Percentiles rank a stretch among this genome's conserved stretches.
Evolutionary conservation across 2,888 invertebrate genomes (phyloP).

Genomic region (Aleiodes alternator): DNA sequence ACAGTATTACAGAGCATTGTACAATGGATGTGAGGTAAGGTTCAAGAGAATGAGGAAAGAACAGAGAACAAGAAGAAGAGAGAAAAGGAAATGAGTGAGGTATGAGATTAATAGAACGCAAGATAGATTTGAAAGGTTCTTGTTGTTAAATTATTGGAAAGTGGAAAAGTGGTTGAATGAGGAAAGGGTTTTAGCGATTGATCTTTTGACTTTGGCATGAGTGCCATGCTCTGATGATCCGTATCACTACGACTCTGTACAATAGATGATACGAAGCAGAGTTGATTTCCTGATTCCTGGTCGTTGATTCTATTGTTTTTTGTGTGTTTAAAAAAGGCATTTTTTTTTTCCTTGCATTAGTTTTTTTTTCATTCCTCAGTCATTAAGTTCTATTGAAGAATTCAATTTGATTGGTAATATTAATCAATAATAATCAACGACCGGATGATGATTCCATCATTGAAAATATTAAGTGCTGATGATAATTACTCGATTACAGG

Average conservation of each 20-base stretch:
- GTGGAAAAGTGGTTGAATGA: constrained; percentile 42
- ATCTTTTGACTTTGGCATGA: constrained; percentile 35
- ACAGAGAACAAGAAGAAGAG: constrained; percentile 15
- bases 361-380: not conserved
- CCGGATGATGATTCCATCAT: not conserved
- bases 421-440: constrained; percentile 9
- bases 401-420: not conserved
- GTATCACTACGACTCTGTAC: constrained; percentile 29
- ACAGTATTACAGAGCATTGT: constrained; percentile 56
- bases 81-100: not conserved
- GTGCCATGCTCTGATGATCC: constrained; percentile 29
- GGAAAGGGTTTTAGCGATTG: constrained; percentile 34
- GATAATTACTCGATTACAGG: constrained; percentile 2
- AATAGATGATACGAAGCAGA: constrained; percentile 19
- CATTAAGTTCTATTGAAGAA: not conserved
- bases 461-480: not conserved
- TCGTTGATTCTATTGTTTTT: constrained; percentile 11
- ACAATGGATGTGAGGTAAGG: constrained; percentile 31
- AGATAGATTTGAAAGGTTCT: constrained; percentile 38
- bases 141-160: constrained; percentile 29
- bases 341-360: constrained; percentile 14
- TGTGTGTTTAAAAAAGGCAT: constrained; percentile 6
- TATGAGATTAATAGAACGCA: constrained; percentile 46
- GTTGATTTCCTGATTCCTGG: constrained; percentile 12
- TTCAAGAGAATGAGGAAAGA: constrained; percentile 37